Conservation (phyloP, 2,797 vertebrate genomes). For the Ceryle rudis region DNA sequence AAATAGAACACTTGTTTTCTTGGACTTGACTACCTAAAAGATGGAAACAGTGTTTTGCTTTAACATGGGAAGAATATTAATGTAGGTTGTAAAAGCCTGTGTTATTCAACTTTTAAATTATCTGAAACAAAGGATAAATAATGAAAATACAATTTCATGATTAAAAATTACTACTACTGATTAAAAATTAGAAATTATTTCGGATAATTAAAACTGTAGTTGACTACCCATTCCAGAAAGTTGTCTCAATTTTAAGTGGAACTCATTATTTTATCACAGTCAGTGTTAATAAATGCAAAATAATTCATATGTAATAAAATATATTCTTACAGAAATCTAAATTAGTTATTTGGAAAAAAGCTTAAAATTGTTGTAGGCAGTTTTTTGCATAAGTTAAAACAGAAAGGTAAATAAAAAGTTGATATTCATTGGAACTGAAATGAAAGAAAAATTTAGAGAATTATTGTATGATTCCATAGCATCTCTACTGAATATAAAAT, state of each 20-base stretch:
- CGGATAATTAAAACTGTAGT: not conserved
- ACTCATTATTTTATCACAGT: not conserved
- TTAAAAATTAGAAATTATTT: not conserved
- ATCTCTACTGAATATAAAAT: not conserved
- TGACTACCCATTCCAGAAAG: not conserved
- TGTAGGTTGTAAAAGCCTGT: not conserved
- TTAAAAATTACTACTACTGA: not conserved
- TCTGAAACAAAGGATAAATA: not conserved
- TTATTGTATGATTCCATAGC: not conserved
- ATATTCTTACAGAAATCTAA: not conserved
- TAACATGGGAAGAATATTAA: not conserved
- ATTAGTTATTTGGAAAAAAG: not conserved
- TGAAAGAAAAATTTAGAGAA: not conserved
- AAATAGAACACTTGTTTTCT: not conserved
- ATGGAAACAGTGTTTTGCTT: not conserved
- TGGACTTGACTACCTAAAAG: not conserved
- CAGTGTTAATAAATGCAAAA: not conserved
- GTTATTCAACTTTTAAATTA: not conserved
- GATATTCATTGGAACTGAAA: not conserved
- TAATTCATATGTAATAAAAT: not conserved
- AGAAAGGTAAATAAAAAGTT: not conserved
- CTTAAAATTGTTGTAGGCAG: not conserved
- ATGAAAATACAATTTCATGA: not conserved
- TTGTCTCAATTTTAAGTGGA: not conserved
- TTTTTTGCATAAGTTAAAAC: not conserved